phyloP scores from a whole-genome alignment of 2,888 invertebrate species.

The Ophion obscuratus region DNA sequence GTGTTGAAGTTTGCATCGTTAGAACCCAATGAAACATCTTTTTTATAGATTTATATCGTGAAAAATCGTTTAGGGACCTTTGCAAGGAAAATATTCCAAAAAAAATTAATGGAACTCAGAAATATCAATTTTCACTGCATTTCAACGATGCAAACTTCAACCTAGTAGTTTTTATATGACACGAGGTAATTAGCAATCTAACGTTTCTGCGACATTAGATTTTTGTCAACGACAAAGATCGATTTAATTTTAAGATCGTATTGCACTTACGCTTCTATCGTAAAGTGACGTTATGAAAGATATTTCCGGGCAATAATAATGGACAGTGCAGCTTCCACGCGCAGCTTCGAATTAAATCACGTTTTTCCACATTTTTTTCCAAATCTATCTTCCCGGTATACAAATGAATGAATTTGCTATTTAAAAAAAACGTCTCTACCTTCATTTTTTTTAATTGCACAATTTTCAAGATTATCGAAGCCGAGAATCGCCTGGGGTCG shows the following conservation, averaged over 20 bases:
- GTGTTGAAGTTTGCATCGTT: no score
- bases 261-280: neutral
- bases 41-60: no score
- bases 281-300: neutral
- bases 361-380: neutral
- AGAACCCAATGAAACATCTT: no score
- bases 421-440: neutral
- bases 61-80: no score
- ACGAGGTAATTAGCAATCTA: neutral
- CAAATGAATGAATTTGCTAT: neutral
- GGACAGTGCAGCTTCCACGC: no score
- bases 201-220: neutral
- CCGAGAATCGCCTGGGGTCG: neutral
- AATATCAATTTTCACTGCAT: no score
- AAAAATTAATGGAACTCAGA: no score
- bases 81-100: no score
- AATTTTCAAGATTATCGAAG: neutral
- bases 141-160: no score
- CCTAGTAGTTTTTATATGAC: no score
- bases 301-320: neutral
- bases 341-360: neutral
- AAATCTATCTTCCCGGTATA: neutral
- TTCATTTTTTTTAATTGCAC: neutral
- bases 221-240: neutral
- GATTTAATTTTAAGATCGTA: neutral